Evolutionary conservation across 2,888 invertebrate species (phyloP), one percentile per base, ranked within the genome.

Genomic region (Drosophila gaucha): DNA sequence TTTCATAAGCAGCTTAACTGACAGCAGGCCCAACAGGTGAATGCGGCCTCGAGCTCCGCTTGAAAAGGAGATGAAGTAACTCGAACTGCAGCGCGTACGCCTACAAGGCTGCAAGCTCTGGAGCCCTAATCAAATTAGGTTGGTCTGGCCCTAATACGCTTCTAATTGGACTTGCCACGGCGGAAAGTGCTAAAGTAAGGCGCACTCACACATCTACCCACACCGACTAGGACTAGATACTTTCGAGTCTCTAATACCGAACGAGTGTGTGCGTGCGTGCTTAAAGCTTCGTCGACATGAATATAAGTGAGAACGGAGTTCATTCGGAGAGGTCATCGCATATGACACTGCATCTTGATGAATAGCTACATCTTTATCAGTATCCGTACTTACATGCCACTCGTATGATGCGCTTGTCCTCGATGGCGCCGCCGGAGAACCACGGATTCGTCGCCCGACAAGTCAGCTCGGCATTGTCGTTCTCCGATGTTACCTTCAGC

Each of bases 381-480:
- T 3, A 6, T 24, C 5, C n/a, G 72, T 89, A 95, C 97, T 96
- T 93, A 97, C 97, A 97, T 91, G 96, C 94, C 82, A 97, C 96
- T 89, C 95, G 95, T 78, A 97, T 94, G 74, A 94, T 94, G 87
- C 95, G 93, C 49, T 95, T 94, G 90, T 96, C 96, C 92, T 97
- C 96, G 54, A 96, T 93, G 50, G 95, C 95, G 79, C 96, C 95
- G 60, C 96, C 96, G 38, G 96, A 96, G 91, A 97, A 96, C 93
- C 96, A 95, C 0, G 96, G 96, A 93, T 97, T 97, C 91, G 96
- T 95, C 60, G 97, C 96, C 65, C 96, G 94, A 90, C 97, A 97
- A 59, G 95, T 94, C 69, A 97, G 93, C 90, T 95, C 95, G 75
- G 96, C 94, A 43, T 96, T 96, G 89, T 96, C 96, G 92, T 97